phyloP scores from a whole-genome alignment of 2,888 invertebrate species.

The Drosophila barbarae region DNA sequence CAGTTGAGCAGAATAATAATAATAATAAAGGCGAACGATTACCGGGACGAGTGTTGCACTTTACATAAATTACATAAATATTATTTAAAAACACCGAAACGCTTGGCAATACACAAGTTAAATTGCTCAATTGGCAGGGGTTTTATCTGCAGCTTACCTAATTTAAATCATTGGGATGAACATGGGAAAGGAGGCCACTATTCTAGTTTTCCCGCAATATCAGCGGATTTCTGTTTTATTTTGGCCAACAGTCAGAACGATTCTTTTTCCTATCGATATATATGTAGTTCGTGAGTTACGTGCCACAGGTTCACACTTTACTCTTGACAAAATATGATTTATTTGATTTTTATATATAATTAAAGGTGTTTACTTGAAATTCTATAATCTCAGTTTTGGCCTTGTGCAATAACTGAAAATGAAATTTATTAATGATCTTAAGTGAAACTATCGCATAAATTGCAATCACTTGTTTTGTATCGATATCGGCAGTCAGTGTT shows the following conservation, averaged over 20 bases:
- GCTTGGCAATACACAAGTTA: background rate
- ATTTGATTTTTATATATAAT: background rate
- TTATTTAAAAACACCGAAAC: background rate
- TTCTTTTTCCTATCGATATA: background rate
- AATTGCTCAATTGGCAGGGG: background rate
- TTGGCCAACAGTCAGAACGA: background rate
- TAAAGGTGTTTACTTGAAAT: too few relatives aligned
- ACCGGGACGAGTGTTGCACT: background rate
- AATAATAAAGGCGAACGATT: conserved; percentile 5
- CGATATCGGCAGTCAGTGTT: background rate
- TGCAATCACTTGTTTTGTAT: background rate
- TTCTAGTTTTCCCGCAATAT: conserved; percentile 14
- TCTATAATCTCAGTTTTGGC: too few relatives aligned
- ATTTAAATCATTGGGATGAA: background rate
- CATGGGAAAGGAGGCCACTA: background rate
- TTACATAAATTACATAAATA: conserved; percentile 3
- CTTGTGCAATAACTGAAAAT: too few relatives aligned
- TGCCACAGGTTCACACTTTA: background rate
- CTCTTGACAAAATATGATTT: background rate
- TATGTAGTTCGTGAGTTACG: background rate
- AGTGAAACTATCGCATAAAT: background rate
- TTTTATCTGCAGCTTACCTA: background rate
- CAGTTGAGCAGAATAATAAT: background rate
- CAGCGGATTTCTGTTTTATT: conserved; percentile 7
- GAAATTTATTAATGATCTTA: background rate